phyloP scores from a whole-genome alignment of 2,888 invertebrate genomes.

The Congeria kusceri region DNA sequence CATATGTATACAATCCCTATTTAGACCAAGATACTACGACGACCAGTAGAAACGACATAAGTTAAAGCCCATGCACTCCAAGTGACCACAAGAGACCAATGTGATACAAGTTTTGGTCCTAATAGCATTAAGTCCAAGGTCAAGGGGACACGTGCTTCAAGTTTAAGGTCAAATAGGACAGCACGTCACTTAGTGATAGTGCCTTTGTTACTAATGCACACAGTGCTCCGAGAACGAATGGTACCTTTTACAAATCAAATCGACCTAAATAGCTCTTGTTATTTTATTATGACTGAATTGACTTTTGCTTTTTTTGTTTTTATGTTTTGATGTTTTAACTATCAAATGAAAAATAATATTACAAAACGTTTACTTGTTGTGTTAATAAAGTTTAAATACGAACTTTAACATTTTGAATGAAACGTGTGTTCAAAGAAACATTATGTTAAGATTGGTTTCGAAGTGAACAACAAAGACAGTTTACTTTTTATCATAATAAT shows the following conservation, averaged over 20 bases:
- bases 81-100: slow-evolving; percentile 31
- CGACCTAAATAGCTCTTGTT: slow-evolving; percentile 15
- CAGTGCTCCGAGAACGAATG: slow-evolving; percentile 36
- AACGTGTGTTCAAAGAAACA: no score
- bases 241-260: slow-evolving; percentile 35
- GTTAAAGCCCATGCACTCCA: slow-evolving; percentile 47
- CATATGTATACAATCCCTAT: slow-evolving; percentile 55
- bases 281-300: not conserved
- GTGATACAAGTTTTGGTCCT: slow-evolving; percentile 45
- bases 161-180: slow-evolving; percentile 55
- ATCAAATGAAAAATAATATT: no score
- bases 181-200: slow-evolving; percentile 58
- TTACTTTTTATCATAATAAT: no score
- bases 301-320: no score
- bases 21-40: slow-evolving; percentile 49
- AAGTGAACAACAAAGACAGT: no score
- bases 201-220: slow-evolving; percentile 34
- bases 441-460: no score
- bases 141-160: slow-evolving; percentile 45
- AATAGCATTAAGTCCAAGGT: slow-evolving; percentile 23
- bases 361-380: no score
- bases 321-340: no score
- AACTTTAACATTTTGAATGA: no score
- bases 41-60: slow-evolving; percentile 30
- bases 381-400: no score